These are phyloP conservation scores for Philhelius pedissequus DNA, from an alignment of 2,888 invertebrate genomes.

Conservation along the genomic window DNA sequence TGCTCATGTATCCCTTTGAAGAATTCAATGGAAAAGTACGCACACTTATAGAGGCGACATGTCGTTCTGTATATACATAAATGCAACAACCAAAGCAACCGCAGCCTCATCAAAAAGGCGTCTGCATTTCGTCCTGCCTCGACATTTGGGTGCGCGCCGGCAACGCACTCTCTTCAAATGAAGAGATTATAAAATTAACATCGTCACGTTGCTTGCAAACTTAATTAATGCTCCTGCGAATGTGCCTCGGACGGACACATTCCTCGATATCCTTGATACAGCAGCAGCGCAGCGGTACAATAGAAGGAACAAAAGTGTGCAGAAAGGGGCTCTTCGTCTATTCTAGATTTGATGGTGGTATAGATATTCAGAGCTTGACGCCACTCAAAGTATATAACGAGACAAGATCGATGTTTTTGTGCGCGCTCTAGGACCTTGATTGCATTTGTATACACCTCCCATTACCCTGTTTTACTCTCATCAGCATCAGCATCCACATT, in stretches of 20 bases:
- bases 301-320: neutral
- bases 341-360: neutral
- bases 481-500: neutral
- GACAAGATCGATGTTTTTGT: constrained; percentile 44
- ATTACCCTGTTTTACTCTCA: neutral
- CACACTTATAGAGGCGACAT: neutral
- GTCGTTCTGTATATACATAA: neutral
- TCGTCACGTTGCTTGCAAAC: constrained; percentile 59
- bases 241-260: constrained; percentile 18
- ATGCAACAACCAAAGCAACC: constrained; percentile 2
- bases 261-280: neutral
- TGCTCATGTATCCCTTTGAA: neutral
- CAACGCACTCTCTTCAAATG: constrained; percentile 23
- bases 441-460: constrained; percentile 45
- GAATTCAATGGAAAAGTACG: neutral
- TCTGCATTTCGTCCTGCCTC: neutral
- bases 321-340: neutral
- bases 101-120: constrained; percentile 10
- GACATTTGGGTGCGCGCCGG: neutral
- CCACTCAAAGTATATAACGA: constrained; percentile 30
- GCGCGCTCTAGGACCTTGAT: constrained; percentile 44
- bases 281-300: too few species aligned
- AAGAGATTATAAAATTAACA: constrained; percentile 63
- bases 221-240: constrained; percentile 50
- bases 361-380: constrained; percentile 31